Evolutionary conservation across 2,888 invertebrate species (phyloP).

Genomic region (Dasypolia templi): DNA sequence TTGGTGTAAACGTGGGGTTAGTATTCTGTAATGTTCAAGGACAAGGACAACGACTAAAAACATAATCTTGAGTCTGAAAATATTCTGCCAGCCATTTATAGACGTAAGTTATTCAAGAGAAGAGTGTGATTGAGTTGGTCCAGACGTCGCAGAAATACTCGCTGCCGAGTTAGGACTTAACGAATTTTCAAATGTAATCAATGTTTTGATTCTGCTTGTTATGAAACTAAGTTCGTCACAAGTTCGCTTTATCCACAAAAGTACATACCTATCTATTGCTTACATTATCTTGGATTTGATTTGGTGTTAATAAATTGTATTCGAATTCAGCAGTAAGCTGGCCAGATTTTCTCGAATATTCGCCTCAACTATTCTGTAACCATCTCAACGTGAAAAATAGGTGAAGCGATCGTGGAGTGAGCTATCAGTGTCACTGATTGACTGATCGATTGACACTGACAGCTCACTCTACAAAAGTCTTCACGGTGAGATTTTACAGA

Average conservation of each 20-base stretch:
- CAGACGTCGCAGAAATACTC: slow-evolving; percentile 33
- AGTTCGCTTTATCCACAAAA: background rate
- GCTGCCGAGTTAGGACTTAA: slow-evolving; percentile 30
- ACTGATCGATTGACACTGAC: no score
- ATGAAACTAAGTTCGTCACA: slow-evolving; percentile 2
- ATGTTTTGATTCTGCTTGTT: slow-evolving; percentile 47
- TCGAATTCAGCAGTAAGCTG: background rate
- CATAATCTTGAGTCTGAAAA: slow-evolving; percentile 1
- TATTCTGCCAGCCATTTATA: slow-evolving; percentile 7
- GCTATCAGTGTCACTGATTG: no score
- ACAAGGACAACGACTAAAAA: background rate
- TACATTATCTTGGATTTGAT: background rate
- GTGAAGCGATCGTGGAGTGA: no score
- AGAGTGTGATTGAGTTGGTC: slow-evolving; percentile 30
- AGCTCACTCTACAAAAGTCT: no score
- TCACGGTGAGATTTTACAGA: no score
- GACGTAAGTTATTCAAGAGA: slow-evolving; percentile 39
- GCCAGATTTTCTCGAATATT: background rate
- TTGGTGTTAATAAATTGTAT: slow-evolving; percentile 4
- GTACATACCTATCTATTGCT: background rate
- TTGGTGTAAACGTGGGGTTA: no score
- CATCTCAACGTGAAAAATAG: no score
- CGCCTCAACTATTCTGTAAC: no score
- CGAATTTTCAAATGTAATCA: slow-evolving; percentile 56
- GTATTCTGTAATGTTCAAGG: background rate